Conservation (phyloP, 2,888 invertebrate species). For the Volucella inflata region DNA sequence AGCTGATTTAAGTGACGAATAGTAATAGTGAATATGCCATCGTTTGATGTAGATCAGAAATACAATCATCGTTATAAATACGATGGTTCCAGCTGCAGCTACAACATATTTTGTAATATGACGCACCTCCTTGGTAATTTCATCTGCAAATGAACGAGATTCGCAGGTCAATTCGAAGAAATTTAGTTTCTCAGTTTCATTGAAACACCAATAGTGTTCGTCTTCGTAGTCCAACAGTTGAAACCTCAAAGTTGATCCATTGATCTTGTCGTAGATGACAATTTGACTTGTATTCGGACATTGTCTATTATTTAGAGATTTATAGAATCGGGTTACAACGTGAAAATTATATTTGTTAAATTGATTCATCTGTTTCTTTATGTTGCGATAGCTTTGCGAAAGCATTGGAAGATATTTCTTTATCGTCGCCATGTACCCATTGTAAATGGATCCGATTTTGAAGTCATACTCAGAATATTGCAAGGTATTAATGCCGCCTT, state of each 20-base stretch:
- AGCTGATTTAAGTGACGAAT: conserved; percentile 86
- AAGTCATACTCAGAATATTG: background rate
- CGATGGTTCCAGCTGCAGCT: conserved; percentile 74
- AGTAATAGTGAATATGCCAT: conserved; percentile 86
- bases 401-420: conserved; percentile 57
- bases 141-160: conserved; percentile 45
- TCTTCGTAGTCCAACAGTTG: conserved; percentile 82
- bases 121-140: conserved; percentile 74
- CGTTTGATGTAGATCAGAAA: conserved; percentile 84
- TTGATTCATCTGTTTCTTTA: conserved; percentile 29
- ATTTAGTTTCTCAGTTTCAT: conserved; percentile 79
- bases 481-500: background rate
- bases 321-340: conserved; percentile 29
- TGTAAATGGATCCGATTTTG: background rate
- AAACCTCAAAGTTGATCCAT: conserved; percentile 78
- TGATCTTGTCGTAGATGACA: conserved; percentile 60
- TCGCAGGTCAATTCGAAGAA: conserved; percentile 79
- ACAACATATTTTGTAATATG: conserved; percentile 76
- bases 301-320: background rate
- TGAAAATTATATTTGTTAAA: conserved; percentile 28
- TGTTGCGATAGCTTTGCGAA: conserved; percentile 40
- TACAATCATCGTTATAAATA: conserved; percentile 76
- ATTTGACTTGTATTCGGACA: conserved; percentile 62
- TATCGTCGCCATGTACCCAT: conserved; percentile 25
- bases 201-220: conserved; percentile 82